These are phyloP conservation scores for Halotydeus destructor DNA, from an alignment of 1,140 invertebrate species.

Conservation along the genomic window DNA sequence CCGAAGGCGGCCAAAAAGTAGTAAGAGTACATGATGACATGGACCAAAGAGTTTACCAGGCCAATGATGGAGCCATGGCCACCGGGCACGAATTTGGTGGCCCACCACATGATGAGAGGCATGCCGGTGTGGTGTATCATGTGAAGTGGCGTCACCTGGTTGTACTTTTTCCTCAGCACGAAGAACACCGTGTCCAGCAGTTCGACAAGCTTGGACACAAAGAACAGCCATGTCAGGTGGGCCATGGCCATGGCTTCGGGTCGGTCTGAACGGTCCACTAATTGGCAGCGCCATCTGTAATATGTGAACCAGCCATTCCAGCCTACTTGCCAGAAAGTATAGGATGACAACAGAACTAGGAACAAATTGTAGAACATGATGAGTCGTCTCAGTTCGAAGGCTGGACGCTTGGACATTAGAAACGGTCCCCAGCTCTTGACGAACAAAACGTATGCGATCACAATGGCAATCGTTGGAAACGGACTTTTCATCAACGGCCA, in stretches of 20 bases:
- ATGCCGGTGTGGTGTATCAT: conserved; percentile 56
- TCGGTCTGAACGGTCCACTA: not conserved
- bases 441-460: conserved; percentile 49
- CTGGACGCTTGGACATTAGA: conserved; percentile 60
- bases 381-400: conserved; percentile 48
- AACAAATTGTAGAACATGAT: conserved; percentile 51
- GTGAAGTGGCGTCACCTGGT: conserved; percentile 65
- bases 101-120: conserved; percentile 11
- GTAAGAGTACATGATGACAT: conserved; percentile 14
- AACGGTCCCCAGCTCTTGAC: conserved; percentile 54
- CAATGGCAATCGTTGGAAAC: conserved; percentile 56
- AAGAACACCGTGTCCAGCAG: conserved; percentile 9
- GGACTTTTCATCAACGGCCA: conserved; percentile 81
- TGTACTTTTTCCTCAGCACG: conserved; percentile 49
- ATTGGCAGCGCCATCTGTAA: not conserved
- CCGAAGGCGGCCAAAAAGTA: not conserved
- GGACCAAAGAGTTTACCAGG: too few relatives aligned
- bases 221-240: not conserved
- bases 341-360: conserved; percentile 12
- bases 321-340: conserved; percentile 12
- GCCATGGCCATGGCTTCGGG: not conserved
- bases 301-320: conserved; percentile 2
- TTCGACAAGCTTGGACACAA: conserved; percentile 6
- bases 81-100: conserved; percentile 6
- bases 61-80: too few relatives aligned